Conservation (phyloP, 2,888 invertebrate genomes). For the Didymodactylos carnosus region DNA sequence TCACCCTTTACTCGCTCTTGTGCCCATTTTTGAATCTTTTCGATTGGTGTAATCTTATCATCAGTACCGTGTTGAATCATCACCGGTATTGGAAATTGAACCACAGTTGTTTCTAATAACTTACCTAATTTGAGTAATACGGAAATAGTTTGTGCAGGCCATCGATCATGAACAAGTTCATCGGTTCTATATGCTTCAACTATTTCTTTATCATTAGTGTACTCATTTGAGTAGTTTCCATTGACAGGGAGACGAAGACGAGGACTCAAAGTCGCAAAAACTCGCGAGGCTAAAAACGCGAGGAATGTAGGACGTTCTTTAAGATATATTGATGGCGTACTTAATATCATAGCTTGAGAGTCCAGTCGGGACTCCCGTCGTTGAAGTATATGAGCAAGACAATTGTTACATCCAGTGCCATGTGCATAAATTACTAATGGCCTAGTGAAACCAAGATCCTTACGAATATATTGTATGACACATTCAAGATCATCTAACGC, state of each 20-base stretch:
- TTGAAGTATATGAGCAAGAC: not conserved
- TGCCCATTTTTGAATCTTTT: not conserved
- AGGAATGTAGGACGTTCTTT: not conserved
- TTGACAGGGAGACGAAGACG: not conserved
- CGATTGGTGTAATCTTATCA: not conserved
- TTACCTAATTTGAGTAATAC: not conserved
- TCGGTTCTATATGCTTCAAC: not conserved
- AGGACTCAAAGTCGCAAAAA: not conserved
- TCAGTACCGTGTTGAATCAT: not conserved
- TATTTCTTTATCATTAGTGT: not conserved
- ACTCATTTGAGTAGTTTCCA: not conserved
- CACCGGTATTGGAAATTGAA: not conserved
- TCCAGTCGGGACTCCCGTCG: not conserved
- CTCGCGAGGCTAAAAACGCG: not conserved
- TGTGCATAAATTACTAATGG: not conserved
- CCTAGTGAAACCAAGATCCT: not conserved
- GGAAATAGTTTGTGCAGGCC: not conserved
- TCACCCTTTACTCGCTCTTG: not conserved
- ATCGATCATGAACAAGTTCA: not conserved
- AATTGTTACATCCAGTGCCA: not conserved
- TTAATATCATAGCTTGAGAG: not conserved
- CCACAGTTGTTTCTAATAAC: not conserved
- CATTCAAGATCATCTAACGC: not conserved
- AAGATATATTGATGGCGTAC: not conserved
- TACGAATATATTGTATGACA: not conserved